phyloP scores from a whole-genome alignment of 2,113 vertebrate species.

The Trematomus loennbergii region DNA sequence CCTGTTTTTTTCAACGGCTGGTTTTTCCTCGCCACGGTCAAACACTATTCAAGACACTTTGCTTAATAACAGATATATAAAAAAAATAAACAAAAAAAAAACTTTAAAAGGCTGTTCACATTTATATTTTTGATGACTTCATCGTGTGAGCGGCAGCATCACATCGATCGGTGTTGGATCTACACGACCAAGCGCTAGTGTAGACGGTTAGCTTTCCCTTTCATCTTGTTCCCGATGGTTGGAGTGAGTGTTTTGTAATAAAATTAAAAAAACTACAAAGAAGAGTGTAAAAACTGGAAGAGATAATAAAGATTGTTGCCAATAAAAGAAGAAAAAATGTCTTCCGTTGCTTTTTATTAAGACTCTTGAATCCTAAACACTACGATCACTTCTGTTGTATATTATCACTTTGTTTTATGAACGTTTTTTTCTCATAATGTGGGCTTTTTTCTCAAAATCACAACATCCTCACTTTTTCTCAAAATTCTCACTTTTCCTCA shows the following conservation, averaged over 20 bases:
- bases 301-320: no score
- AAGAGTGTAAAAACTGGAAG: conserved; percentile 17
- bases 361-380: no score
- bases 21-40: conserved; percentile 52
- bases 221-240: conserved; percentile 57
- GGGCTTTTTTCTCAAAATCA: no score
- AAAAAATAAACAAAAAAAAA: conserved; percentile 50
- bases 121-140: conserved; percentile 78
- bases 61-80: conserved; percentile 56
- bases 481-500: no score
- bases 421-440: no score
- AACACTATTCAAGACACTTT: conserved; percentile 76
- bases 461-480: no score
- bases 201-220: conserved; percentile 57
- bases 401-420: no score
- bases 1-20: conserved; percentile 73
- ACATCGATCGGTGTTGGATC: conserved; percentile 48
- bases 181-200: conserved; percentile 50
- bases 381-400: no score
- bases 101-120: conserved; percentile 73
- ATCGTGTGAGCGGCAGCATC: no score
- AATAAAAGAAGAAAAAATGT: no score
- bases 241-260: conserved; percentile 72
- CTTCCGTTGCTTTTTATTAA: no score
- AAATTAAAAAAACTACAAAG: conserved; percentile 72